Evolutionary conservation across 1,140 invertebrate species (phyloP).

Genomic region (Caenorhabditis inopinata): DNA sequence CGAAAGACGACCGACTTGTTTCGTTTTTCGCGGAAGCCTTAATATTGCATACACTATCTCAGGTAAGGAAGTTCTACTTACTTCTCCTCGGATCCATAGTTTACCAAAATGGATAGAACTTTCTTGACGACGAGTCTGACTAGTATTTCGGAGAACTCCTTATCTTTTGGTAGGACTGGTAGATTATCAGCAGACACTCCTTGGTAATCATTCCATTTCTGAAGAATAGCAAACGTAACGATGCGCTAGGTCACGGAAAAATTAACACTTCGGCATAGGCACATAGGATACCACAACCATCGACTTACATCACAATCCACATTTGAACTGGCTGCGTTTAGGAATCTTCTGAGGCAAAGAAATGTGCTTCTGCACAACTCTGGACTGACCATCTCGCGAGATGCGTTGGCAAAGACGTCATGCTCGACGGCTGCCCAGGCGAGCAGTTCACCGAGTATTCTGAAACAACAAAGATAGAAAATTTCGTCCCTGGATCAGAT

Average conservation of each 20-base stretch:
- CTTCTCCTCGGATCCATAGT: slow-evolving; percentile 43
- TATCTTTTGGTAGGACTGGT: background rate
- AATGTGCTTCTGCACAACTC: slow-evolving; percentile 28
- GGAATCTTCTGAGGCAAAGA: slow-evolving; percentile 24
- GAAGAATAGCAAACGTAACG: too few relatives aligned
- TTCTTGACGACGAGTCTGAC: slow-evolving; percentile 41
- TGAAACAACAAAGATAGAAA: too few relatives aligned
- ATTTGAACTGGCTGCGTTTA: background rate
- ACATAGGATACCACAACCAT: too few relatives aligned
- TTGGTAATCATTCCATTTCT: slow-evolving; percentile 22
- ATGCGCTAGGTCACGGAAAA: too few relatives aligned
- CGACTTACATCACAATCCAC: slow-evolving; percentile 33
- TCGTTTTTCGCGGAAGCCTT: too few relatives aligned
- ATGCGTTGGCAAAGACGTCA: slow-evolving; percentile 12
- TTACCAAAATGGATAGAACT: background rate
- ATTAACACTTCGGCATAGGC: too few relatives aligned
- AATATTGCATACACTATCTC: too few relatives aligned
- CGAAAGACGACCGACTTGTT: too few relatives aligned
- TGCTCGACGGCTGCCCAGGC: slow-evolving; percentile 35
- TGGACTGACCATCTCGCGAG: slow-evolving; percentile 12
- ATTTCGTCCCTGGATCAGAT: too few relatives aligned
- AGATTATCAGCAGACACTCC: background rate
- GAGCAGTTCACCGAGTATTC: slow-evolving; percentile 44
- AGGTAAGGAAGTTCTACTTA: too few relatives aligned
- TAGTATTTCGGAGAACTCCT: background rate